Evolutionary conservation across 2,797 vertebrate species (phyloP).

Genomic region (Alcedo quadribrachys): DNA sequence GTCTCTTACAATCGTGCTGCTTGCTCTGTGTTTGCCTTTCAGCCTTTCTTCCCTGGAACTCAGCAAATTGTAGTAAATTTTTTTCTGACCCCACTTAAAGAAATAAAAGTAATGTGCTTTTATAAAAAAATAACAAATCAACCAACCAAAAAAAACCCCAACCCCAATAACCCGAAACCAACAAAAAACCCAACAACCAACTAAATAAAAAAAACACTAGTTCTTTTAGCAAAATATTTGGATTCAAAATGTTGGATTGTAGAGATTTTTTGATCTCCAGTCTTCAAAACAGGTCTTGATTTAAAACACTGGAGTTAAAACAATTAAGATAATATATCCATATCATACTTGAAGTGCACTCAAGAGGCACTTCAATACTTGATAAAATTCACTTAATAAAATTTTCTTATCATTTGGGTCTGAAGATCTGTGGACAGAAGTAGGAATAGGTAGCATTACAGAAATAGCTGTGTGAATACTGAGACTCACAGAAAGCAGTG

Average conservation of each 20-base stretch:
- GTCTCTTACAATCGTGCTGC: background rate
- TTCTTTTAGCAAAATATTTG: background rate
- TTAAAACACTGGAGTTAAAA: background rate
- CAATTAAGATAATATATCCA: background rate
- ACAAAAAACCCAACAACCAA: too few relatives aligned
- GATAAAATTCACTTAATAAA: background rate
- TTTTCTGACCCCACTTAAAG: background rate
- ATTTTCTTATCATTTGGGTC: background rate
- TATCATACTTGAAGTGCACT: background rate
- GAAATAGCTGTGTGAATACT: background rate
- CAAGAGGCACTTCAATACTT: background rate
- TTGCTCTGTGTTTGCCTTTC: conserved; percentile 7
- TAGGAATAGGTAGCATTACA: background rate
- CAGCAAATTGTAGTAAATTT: background rate
- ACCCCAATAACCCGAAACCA: too few relatives aligned
- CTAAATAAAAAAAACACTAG: background rate
- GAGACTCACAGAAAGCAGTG: background rate
- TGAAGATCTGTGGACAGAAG: background rate
- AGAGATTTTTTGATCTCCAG: background rate
- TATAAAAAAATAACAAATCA: background rate
- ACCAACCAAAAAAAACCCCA: too few relatives aligned
- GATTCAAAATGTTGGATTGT: background rate
- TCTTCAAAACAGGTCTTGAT: background rate
- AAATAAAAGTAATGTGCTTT: background rate
- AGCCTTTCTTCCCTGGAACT: background rate